phyloP scores from a whole-genome alignment of 2,888 invertebrate genomes.

The Parnassius glacialis region DNA sequence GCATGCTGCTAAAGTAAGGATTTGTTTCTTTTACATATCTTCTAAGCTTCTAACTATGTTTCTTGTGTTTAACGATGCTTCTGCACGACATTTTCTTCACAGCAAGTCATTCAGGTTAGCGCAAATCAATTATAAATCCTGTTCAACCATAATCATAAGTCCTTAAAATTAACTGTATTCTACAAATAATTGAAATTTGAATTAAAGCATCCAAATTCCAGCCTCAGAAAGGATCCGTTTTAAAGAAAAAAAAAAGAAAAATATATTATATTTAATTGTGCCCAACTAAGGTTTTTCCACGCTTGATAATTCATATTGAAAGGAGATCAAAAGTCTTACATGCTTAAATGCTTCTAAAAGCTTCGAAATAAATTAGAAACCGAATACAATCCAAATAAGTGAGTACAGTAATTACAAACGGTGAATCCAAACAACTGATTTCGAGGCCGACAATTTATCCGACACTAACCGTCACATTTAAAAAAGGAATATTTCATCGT shows the following conservation, averaged over 20 bases:
- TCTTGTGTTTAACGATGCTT: no score
- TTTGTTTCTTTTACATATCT: no score
- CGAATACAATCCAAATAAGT: slow-evolving; percentile 35
- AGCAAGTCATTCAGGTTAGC: no score
- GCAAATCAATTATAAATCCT: no score
- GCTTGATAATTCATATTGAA: not conserved
- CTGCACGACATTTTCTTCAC: no score
- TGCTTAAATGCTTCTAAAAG: slow-evolving; percentile 22
- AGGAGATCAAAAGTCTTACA: not conserved
- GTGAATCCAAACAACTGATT: slow-evolving; percentile 71
- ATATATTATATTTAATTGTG: not conserved
- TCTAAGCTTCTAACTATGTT: no score
- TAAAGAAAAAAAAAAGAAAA: not conserved
- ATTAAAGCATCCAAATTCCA: no score
- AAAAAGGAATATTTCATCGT: slow-evolving; percentile 70
- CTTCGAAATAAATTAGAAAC: slow-evolving; percentile 29
- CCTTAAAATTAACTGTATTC: no score
- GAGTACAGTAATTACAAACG: slow-evolving; percentile 61
- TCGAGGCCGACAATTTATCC: slow-evolving; percentile 73
- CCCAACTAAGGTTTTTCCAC: not conserved
- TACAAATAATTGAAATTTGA: no score
- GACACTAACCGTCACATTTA: slow-evolving; percentile 70
- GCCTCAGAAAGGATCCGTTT: not conserved
- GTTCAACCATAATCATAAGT: no score
- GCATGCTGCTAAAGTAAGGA: no score